Evolutionary conservation across 2,113 vertebrate genomes (phyloP).

Genomic region (Oreochromis spilurus): DNA sequence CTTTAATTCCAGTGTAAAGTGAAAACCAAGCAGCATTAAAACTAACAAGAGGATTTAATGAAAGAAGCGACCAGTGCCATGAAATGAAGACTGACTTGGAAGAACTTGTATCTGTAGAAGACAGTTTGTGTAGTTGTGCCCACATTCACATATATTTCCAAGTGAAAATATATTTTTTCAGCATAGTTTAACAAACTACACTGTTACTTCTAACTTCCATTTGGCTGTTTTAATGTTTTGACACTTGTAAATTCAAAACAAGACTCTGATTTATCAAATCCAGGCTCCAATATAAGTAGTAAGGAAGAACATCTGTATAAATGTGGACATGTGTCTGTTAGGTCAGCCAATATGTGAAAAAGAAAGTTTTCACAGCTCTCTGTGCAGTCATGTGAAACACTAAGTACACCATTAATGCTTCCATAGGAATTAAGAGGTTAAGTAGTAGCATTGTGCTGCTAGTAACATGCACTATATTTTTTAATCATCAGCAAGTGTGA

Average conservation of each 20-base stretch:
- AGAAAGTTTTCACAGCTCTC: background rate
- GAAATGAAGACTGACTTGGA: background rate
- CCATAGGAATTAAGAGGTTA: background rate
- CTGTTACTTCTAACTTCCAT: background rate
- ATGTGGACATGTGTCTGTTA: background rate
- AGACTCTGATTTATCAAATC: background rate
- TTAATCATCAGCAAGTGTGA: background rate
- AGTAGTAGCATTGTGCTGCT: background rate
- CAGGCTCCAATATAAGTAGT: background rate
- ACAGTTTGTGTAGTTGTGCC: background rate
- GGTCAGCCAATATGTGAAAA: background rate
- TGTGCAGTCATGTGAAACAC: background rate
- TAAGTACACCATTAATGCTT: background rate
- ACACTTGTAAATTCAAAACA: background rate
- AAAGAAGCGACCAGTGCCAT: background rate
- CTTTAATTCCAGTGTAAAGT: constrained; percentile 25
- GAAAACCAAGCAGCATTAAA: background rate
- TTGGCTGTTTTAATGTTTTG: background rate
- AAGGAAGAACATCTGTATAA: background rate
- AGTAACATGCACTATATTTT: background rate
- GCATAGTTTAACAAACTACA: background rate
- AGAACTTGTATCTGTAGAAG: background rate
- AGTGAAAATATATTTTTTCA: background rate
- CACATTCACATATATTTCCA: background rate
- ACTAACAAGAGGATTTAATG: background rate